Evolutionary conservation across 2,797 vertebrate species (phyloP).

Genomic region (Menidia menidia): DNA sequence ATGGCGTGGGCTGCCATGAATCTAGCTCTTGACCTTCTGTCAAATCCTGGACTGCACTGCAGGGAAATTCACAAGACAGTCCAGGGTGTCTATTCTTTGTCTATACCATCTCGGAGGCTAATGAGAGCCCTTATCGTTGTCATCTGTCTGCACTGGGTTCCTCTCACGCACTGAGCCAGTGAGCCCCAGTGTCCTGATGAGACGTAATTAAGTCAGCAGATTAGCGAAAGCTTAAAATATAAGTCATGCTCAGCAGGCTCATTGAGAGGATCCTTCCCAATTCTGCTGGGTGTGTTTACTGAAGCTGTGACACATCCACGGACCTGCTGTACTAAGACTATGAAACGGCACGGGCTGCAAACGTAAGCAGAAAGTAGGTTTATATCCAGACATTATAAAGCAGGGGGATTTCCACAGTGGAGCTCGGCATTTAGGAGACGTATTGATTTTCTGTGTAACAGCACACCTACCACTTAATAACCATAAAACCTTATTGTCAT

Average conservation of each 20-base stretch:
- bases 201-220: slow-evolving; percentile 78
- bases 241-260: slow-evolving; percentile 58
- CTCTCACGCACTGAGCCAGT: slow-evolving; percentile 39
- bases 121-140: slow-evolving; percentile 74
- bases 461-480: slow-evolving; percentile 29
- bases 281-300: slow-evolving; percentile 39
- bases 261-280: slow-evolving; percentile 50
- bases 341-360: slow-evolving; percentile 14
- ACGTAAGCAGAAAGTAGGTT: slow-evolving; percentile 31
- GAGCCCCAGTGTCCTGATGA: slow-evolving; percentile 69
- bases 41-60: slow-evolving; percentile 41
- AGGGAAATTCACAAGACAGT: slow-evolving; percentile 32
- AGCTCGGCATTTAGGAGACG: slow-evolving; percentile 9
- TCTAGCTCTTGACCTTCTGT: slow-evolving; percentile 52
- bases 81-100: slow-evolving; percentile 18
- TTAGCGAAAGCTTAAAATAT: slow-evolving; percentile 64
- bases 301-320: slow-evolving; percentile 19
- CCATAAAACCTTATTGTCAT: slow-evolving; percentile 25
- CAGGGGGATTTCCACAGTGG: slow-evolving; percentile 13
- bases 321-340: slow-evolving; percentile 19
- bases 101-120: slow-evolving; percentile 54
- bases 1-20: slow-evolving; percentile 25
- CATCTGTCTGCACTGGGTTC: slow-evolving; percentile 66
- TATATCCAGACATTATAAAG: slow-evolving; percentile 21
- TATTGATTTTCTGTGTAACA: slow-evolving; percentile 50